Evolutionary conservation across 2,113 vertebrate genomes (phyloP), one percentile per base, ranked within the genome.

Genomic region (Epinephelus fuscoguttatus): DNA sequence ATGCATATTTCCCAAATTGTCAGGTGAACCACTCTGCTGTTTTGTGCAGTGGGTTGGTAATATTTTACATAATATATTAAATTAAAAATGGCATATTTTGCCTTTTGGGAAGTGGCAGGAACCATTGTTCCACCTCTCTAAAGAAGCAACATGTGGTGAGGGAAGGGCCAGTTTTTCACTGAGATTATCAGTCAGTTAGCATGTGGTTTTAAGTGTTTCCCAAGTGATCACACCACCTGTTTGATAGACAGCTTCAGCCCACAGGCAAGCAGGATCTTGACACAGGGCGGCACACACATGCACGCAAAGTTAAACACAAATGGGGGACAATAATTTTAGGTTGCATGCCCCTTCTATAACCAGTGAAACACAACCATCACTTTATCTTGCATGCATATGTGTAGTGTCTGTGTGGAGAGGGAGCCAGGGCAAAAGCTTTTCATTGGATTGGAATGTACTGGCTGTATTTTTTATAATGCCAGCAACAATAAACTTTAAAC

Each of bases 381-480:
- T 80, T 55, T 42, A 70, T 40, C 55, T 70, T 78, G 17, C 40
- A 8, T 75, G 27, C 40, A n/a, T 59, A 23, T 61, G 52, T 78
- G 50, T 18, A 4, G 60, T 6, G 12, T 79, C 40, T 72, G 69
- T 50, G 49, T 37, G 12, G 1, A 59, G 25, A 81, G 2, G 18
- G 66, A 81, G 47, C 61, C 66, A 75, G 18, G 37, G 30, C n/a
- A 71, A 56, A 68, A 49, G 67, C 55, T 73, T 68, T 77, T 77
- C 78, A 86, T 25, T 45, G 55, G 40, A 55, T 23, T 74, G 70
- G 74, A 85, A 85, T 70, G 74, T 17, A 30, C 77, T 69, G 56
- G 4, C 68, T 73, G n/a, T 59, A n/a, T 70, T 59, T 64, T 81
- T 77, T 52, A 67, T 57, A 45, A 69, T 30, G 52, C 42, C 37